A percentile compares a stretch with the other conserved stretches of the same genome.
phyloP scores from a whole-genome alignment of 2,797 vertebrate species.

The Sardinella longiceps region DNA sequence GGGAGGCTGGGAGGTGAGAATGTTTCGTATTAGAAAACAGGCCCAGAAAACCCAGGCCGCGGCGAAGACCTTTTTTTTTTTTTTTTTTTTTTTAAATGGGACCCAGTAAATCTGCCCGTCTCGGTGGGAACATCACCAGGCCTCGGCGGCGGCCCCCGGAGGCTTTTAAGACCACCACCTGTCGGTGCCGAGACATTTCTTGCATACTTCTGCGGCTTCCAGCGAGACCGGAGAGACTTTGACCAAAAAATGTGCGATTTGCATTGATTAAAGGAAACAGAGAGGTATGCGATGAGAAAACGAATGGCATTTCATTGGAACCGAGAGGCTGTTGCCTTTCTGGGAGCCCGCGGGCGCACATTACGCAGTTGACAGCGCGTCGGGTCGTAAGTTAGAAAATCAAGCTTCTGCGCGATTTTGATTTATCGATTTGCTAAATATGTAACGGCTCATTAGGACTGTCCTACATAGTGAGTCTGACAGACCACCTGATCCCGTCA shows the following conservation, averaged over 20 bases:
- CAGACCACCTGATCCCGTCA: not conserved
- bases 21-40: slow-evolving; percentile 56
- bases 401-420: not conserved
- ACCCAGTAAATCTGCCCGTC: slow-evolving; percentile 48
- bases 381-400: not conserved
- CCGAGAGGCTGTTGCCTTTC: not conserved
- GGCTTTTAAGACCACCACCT: slow-evolving; percentile 28
- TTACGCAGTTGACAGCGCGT: not conserved
- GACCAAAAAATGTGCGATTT: not conserved
- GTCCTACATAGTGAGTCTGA: not conserved
- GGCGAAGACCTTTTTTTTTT: slow-evolving; percentile 37
- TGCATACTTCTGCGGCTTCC: not conserved
- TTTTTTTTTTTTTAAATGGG: slow-evolving; percentile 51
- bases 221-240: slow-evolving; percentile 16
- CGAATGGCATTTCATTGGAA: not conserved
- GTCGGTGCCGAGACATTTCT: not conserved
- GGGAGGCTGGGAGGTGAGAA: slow-evolving; percentile 52
- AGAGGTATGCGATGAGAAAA: slow-evolving; percentile 19
- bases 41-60: not conserved
- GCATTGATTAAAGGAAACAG: not conserved
- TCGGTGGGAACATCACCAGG: slow-evolving; percentile 13
- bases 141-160: not conserved
- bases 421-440: not conserved
- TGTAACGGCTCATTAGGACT: not conserved
- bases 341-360: not conserved